Base-by-base conservation (phyloP, 2,797 vertebrate species). In the Chromis chromis region DNA sequence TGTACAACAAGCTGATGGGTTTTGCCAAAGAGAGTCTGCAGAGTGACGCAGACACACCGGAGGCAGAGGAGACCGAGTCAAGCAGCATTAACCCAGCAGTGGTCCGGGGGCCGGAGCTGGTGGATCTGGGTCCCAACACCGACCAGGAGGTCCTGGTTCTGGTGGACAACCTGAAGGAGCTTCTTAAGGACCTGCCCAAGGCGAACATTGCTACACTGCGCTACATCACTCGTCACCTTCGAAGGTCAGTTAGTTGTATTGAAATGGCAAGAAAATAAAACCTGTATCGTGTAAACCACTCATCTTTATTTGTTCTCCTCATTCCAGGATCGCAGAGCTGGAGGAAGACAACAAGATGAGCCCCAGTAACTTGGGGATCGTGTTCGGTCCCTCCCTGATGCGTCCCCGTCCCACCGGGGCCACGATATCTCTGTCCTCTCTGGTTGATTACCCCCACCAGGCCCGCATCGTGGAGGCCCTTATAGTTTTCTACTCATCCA, bases 261-360 rank as follows among this genome's bases (percentile, higher is more conserved):
- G 6, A n/a, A 24, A 40, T 13, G 3, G 0, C 33, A n/a, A n/a
- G 14, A 55, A 42, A 22, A 70, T 7, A 5, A 24, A 31, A 25
- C 1, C 58, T 44, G 16, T 31, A 1, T 5, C 0, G 0, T 9
- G 8, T 17, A 17, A 39, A 3, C 25, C 4, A 17, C 44, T 27
- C 9, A 27, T 5, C 24, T 28, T 7, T 54, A n/a, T 3, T 6
- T 39, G 3, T 56, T 13, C 0, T 75, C 12, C 42, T 65, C 22
- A 27, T 36, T 56, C 7, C 90, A 99, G 98, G 90, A 96, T 99
- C 12, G 94, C 96, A 54, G 96, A 97, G 76, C 90, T 96, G 44
- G 98, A 99, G 27, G 92, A 97, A 12, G 96, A 97, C 12, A 99
- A 99, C 90, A 99, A 99, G 89, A 99, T 99, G 98, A 97, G 95